Evolutionary conservation across 2,797 vertebrate genomes (phyloP).

Genomic region (Botia almorhae): DNA sequence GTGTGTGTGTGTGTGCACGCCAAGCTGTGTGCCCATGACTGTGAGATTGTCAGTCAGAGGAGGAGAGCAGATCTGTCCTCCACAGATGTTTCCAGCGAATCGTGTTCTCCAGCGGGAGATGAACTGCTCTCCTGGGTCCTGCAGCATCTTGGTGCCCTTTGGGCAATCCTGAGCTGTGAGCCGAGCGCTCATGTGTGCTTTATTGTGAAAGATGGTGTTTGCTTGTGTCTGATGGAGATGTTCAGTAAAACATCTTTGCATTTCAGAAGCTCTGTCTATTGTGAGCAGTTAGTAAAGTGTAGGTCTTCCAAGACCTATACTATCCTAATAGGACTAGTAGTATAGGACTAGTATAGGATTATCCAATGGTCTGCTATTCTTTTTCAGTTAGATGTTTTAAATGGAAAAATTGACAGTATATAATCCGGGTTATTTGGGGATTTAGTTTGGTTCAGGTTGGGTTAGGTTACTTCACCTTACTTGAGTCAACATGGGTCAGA

Average conservation of each 20-base stretch:
- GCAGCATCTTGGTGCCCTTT: constrained; percentile 22
- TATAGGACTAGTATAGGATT: too few species aligned
- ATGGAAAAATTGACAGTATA: too few species aligned
- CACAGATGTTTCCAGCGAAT: constrained; percentile 22
- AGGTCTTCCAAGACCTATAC: neutral
- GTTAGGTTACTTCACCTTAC: neutral
- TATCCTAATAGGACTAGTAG: too few species aligned
- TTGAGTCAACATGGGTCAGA: neutral
- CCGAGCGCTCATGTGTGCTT: neutral
- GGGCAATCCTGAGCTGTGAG: neutral
- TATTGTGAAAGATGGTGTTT: constrained; percentile 10
- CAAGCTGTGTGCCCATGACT: constrained; percentile 20
- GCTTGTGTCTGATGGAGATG: neutral
- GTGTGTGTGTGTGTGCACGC: constrained; percentile 32
- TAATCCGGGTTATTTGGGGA: too few species aligned
- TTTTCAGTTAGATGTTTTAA: too few species aligned
- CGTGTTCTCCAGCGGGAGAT: constrained; percentile 28
- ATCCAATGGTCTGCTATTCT: too few species aligned
- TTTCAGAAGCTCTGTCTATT: neutral
- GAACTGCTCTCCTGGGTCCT: neutral
- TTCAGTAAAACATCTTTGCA: neutral
- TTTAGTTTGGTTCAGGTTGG: too few species aligned
- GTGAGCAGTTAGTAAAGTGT: too few species aligned
- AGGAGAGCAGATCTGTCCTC: constrained; percentile 29
- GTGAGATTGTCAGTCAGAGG: constrained; percentile 47